These are phyloP conservation scores for Augochlora pura DNA, from an alignment of 1,140 invertebrate species.

Conservation along the genomic window DNA sequence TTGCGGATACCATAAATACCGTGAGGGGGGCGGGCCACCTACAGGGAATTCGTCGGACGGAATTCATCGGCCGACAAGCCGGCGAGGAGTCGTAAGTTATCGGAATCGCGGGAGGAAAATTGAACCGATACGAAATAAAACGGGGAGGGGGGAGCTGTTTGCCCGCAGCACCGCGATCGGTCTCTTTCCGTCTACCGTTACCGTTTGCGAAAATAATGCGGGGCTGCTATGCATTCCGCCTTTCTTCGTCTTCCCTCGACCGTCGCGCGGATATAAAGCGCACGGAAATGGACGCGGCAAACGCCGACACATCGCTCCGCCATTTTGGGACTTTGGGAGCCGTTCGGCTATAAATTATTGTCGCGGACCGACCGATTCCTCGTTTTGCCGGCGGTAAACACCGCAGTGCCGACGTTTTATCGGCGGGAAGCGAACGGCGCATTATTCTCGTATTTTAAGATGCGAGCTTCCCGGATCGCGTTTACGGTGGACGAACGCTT, in stretches of 20 bases:
- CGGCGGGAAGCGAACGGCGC: not conserved
- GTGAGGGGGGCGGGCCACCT: slow-evolving; percentile 44
- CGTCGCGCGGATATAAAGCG: not conserved
- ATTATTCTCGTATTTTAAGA: too few relatives aligned
- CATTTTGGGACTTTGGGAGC: not conserved
- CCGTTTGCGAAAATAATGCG: slow-evolving; percentile 8
- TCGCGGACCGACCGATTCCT: not conserved
- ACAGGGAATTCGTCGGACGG: slow-evolving; percentile 56
- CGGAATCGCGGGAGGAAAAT: slow-evolving; percentile 47
- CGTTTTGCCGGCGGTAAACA: not conserved
- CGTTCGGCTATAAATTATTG: not conserved
- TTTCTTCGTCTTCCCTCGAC: not conserved
- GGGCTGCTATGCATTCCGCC: not conserved
- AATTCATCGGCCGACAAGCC: slow-evolving; percentile 34
- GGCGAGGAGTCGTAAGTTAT: slow-evolving; percentile 49
- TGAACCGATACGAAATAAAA: slow-evolving; percentile 52
- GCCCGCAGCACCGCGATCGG: not conserved
- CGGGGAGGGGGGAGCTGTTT: too few relatives aligned
- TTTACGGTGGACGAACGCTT: too few relatives aligned
- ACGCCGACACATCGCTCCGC: not conserved
- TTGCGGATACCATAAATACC: slow-evolving; percentile 61
- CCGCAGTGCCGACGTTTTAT: too few relatives aligned
- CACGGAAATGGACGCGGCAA: not conserved
- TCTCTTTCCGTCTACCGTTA: not conserved
- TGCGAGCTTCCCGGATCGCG: too few relatives aligned